A percentile compares a stretch with the other conserved stretches of the same genome.
Evolutionary conservation across 2,888 invertebrate genomes (phyloP).

Genomic region (Rhagium mordax): DNA sequence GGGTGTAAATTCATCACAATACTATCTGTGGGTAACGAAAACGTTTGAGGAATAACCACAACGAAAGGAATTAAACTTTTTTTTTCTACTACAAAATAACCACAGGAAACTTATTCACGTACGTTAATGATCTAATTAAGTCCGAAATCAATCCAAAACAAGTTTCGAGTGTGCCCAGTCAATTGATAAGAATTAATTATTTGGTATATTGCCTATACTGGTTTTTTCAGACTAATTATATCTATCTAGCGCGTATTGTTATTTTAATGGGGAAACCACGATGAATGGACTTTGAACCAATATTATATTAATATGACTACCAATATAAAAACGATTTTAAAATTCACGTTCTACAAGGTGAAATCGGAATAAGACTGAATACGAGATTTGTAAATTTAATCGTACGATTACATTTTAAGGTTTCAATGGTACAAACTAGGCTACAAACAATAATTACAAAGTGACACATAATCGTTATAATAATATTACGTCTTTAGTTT

Average conservation of each 20-base stretch:
- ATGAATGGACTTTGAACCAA: not conserved
- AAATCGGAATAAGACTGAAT: not conserved
- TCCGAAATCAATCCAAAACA: not conserved
- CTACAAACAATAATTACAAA: no score
- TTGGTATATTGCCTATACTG: not conserved
- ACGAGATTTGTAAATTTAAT: no score
- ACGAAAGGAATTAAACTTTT: no score
- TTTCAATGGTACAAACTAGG: no score
- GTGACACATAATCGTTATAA: no score
- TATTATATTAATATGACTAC: not conserved
- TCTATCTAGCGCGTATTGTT: not conserved
- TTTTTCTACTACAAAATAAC: no score
- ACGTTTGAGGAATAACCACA: no score
- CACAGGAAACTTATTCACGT: not conserved
- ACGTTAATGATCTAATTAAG: not conserved
- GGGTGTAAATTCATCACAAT: no score
- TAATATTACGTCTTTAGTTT: no score
- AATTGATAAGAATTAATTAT: not conserved
- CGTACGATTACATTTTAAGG: no score
- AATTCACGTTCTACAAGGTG: not conserved
- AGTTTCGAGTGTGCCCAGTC: not conserved
- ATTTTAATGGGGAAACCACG: not conserved
- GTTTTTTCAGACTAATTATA: not conserved
- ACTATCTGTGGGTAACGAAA: no score
- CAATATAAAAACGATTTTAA: not conserved